Conservation (phyloP, 2,888 invertebrate genomes). For the Catocala nupta region DNA sequence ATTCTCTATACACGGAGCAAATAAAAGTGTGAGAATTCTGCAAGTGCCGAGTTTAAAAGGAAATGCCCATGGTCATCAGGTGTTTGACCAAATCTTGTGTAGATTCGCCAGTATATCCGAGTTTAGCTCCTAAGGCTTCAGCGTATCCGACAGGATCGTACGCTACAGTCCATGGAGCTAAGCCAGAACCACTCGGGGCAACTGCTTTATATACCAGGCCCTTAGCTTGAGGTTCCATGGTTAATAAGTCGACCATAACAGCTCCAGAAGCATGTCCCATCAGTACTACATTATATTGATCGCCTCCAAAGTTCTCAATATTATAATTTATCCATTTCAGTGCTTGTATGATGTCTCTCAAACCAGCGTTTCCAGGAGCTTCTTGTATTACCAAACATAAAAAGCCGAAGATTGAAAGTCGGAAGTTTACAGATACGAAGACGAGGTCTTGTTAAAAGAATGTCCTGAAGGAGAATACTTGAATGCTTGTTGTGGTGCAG, state of each 20-base stretch:
- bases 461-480: slow-evolving; percentile 82
- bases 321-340: slow-evolving; percentile 92
- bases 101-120: slow-evolving; percentile 64
- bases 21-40: slow-evolving; percentile 54
- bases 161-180: slow-evolving; percentile 78
- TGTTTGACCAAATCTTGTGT: slow-evolving; percentile 62
- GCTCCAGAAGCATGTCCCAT: slow-evolving; percentile 95
- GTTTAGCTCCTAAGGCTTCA: slow-evolving; percentile 59
- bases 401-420: slow-evolving; percentile 92
- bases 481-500: slow-evolving; percentile 59
- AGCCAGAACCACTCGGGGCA: slow-evolving; percentile 74
- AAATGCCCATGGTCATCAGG: slow-evolving; percentile 59
- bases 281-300: slow-evolving; percentile 91
- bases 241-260: slow-evolving; percentile 81
- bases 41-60: slow-evolving; percentile 56
- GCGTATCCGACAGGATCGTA: slow-evolving; percentile 76
- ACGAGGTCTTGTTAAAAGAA: slow-evolving; percentile 89
- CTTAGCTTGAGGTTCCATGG: slow-evolving; percentile 65
- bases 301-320: slow-evolving; percentile 73
- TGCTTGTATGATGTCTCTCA: slow-evolving; percentile 94
- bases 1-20: no score
- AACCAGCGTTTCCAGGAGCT: slow-evolving; percentile 94
- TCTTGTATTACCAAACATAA: slow-evolving; percentile 87
- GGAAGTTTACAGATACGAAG: slow-evolving; percentile 89
- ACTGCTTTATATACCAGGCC: slow-evolving; percentile 75